Evolutionary conservation across 2,113 vertebrate species (phyloP), one percentile per base, ranked within the genome.

Genomic region (Actinemys pallida): DNA sequence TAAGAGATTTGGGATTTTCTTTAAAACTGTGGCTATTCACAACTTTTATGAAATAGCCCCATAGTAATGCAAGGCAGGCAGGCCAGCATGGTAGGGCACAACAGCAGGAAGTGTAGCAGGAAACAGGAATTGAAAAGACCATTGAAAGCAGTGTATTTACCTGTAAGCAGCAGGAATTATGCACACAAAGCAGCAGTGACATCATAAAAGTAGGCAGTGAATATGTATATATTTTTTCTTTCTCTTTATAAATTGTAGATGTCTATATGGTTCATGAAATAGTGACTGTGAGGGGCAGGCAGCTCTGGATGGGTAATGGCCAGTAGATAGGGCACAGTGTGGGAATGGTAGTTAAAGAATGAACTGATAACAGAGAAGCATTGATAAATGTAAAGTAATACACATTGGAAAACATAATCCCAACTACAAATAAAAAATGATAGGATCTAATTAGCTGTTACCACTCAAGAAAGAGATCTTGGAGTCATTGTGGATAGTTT

Each of bases 91-190:
- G 81, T 25, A 53, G 75, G 62, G 52, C 72, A 92, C 50, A 92
- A 78, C 81, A 92, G 76, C 52, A 88, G 84, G 85, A 24, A 24
- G 22, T 92, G 62, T 54, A 86, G 87, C 91, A 95, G 76, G 62
- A 52, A 91, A 52, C 27, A 27, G 62, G 56, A 86, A 49, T 88
- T 94, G 83, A 42, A 72, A n/a, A 80, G 54, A 86, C 56, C 45
- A 27, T 25, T 56, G n/a, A 6, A 16, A 84, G 54, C 53, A 78
- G 29, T n/a, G 8, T 47, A 10, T 80, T 93, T 86, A 19, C 81
- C 47, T 89, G 75, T 72, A 57, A 72, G 83, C 81, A 76, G 5
- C 50, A 56, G 0, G 17, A 93, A 31, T 82, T 87, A 53, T 82
- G 25, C 20, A 72, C 0, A 2, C 31, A 84, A 56, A 56, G 57